phyloP scores from a whole-genome alignment of 2,888 invertebrate species.

The Onchidella celtica region DNA sequence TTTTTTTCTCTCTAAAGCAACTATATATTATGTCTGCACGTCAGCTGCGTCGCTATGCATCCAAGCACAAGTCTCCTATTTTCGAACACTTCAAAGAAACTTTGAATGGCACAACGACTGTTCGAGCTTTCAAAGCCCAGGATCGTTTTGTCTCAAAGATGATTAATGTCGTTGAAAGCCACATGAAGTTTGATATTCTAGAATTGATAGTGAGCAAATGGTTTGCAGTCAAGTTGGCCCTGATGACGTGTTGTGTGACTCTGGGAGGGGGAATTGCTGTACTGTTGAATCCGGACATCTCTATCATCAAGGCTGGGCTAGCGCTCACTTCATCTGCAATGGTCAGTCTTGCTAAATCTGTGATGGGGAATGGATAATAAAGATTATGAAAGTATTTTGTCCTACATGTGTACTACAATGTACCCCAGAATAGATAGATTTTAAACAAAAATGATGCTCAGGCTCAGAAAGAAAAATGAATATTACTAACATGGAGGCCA shows the following conservation, averaged over 20 bases:
- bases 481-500: too few relatives aligned
- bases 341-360: conserved; percentile 8
- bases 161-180: conserved; percentile 69
- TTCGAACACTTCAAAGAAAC: conserved; percentile 79
- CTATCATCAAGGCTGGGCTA: conserved; percentile 3
- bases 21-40: conserved; percentile 82
- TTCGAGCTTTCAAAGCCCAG: conserved; percentile 74
- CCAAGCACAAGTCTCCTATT: conserved; percentile 77
- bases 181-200: conserved; percentile 17
- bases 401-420: too few relatives aligned
- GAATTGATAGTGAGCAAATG: neutral
- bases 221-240: conserved; percentile 10
- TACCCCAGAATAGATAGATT: too few relatives aligned
- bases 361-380: too few relatives aligned
- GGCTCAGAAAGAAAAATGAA: too few relatives aligned
- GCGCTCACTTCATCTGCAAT: conserved; percentile 2
- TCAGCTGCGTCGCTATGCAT: conserved; percentile 77
- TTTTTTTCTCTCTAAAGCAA: too few relatives aligned
- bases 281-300: neutral
- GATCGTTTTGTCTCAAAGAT: conserved; percentile 65
- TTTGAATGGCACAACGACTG: conserved; percentile 81
- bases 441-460: too few relatives aligned
- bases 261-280: conserved; percentile 14
- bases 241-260: neutral
- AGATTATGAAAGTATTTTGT: too few relatives aligned